These are phyloP conservation scores for Acanthosepion esculentum DNA, from an alignment of 2,888 invertebrate genomes.

Conservation along the genomic window DNA sequence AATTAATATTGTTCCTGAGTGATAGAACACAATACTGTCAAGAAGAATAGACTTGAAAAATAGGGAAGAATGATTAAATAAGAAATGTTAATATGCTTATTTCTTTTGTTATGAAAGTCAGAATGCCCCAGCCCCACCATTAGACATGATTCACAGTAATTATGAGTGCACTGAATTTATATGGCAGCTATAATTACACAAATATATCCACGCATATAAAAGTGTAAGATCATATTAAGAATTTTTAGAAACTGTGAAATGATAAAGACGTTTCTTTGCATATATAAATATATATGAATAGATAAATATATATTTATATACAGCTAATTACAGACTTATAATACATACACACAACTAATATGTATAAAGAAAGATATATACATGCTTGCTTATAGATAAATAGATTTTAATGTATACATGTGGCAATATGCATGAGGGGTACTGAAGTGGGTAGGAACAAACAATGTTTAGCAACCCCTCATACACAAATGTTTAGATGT, in stretches of 20 bases:
- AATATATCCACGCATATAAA: neutral
- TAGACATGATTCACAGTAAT: neutral
- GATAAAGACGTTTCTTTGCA: neutral
- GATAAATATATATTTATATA: neutral
- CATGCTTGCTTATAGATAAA: too few species aligned
- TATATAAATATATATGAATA: neutral
- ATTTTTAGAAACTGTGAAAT: neutral
- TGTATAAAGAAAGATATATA: too few species aligned
- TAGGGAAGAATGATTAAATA: neutral
- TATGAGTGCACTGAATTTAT: neutral
- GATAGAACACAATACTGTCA: neutral
- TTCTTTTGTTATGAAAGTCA: neutral
- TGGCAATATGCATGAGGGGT: too few species aligned
- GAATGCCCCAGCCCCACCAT: constrained; percentile 33
- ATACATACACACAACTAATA: too few species aligned
- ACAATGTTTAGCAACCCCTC: too few species aligned
- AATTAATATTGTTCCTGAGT: neutral
- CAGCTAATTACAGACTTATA: too few species aligned
- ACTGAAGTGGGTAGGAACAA: too few species aligned
- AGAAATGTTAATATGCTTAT: neutral
- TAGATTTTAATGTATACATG: too few species aligned
- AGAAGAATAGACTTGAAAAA: neutral
- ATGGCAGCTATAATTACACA: neutral
- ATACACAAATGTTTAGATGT: too few species aligned
- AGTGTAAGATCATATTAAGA: neutral